These are phyloP conservation scores for Myotis davidii DNA, from an alignment of 2,113 vertebrate genomes.

Conservation along the genomic window DNA sequence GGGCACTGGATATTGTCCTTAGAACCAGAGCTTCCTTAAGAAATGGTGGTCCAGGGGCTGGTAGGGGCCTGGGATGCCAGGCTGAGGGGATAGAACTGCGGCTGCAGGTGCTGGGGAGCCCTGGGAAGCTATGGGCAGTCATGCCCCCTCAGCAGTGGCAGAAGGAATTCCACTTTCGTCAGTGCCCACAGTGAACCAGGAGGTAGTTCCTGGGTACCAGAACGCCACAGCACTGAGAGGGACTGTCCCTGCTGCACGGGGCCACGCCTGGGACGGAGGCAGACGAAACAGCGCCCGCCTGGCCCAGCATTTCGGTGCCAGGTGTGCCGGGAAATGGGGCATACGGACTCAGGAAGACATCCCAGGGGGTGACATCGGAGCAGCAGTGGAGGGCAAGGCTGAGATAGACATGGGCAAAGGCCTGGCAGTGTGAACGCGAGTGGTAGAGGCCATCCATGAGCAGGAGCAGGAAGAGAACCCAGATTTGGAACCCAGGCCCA, in stretches of 20 bases:
- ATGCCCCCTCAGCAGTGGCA: neutral
- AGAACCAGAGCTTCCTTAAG: neutral
- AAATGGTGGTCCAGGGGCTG: neutral
- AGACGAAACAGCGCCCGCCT: neutral
- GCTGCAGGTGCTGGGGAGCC: neutral
- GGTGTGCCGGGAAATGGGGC: no score
- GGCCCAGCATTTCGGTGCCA: fast-evolving
- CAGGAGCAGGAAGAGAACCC: neutral
- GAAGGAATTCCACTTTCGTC: neutral
- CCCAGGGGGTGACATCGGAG: neutral
- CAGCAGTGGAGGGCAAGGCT: neutral
- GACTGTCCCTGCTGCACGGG: neutral
- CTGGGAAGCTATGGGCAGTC: neutral
- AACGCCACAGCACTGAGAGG: neutral
- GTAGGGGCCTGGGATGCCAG: neutral
- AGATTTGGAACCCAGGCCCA: neutral
- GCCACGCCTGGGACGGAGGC: neutral
- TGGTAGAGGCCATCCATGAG: neutral
- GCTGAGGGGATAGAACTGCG: neutral
- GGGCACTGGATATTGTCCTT: neutral
- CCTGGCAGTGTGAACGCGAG: neutral
- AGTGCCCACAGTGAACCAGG: neutral
- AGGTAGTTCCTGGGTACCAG: neutral
- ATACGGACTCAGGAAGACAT: neutral
- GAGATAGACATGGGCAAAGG: neutral